phyloP scores from a whole-genome alignment of 1,140 invertebrate species.

The Andrena cerasifolii region DNA sequence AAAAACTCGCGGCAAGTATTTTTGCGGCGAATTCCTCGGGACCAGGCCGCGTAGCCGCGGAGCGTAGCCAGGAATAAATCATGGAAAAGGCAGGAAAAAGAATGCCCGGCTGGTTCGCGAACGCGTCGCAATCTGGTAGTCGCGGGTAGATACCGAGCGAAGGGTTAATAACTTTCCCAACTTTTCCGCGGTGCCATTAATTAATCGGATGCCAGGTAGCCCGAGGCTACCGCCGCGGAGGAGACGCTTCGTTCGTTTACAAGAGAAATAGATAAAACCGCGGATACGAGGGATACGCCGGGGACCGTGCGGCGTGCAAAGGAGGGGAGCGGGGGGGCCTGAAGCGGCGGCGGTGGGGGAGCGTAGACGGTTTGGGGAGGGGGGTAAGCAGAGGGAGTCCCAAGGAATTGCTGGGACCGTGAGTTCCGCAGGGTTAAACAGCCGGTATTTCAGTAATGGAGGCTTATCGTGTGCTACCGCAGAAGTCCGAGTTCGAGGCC shows the following conservation, averaged over 20 bases:
- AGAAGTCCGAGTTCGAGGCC: constrained; percentile 51
- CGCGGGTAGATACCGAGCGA: constrained; percentile 9
- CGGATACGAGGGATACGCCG: background rate
- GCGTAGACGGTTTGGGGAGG: constrained; percentile 19
- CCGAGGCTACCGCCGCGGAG: constrained; percentile 18
- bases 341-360: constrained; percentile 1
- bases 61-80: constrained; percentile 37
- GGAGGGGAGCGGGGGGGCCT: background rate
- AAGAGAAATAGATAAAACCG: constrained; percentile 43
- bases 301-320: background rate
- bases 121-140: constrained; percentile 16
- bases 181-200: constrained; percentile 49
- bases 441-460: constrained; percentile 73
- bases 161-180: constrained; percentile 48
- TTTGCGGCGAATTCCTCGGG: constrained; percentile 37
- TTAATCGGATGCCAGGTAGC: constrained; percentile 46
- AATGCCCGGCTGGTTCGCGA: constrained; percentile 1
- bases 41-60: background rate
- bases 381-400: background rate
- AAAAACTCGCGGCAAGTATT: constrained; percentile 16
- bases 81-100: constrained; percentile 38
- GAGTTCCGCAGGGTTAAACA: constrained; percentile 64
- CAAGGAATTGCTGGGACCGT: constrained; percentile 46
- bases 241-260: background rate
- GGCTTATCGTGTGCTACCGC: constrained; percentile 72